Conservation (phyloP, 2,888 invertebrate genomes). For the Phymatocera aterrima region DNA sequence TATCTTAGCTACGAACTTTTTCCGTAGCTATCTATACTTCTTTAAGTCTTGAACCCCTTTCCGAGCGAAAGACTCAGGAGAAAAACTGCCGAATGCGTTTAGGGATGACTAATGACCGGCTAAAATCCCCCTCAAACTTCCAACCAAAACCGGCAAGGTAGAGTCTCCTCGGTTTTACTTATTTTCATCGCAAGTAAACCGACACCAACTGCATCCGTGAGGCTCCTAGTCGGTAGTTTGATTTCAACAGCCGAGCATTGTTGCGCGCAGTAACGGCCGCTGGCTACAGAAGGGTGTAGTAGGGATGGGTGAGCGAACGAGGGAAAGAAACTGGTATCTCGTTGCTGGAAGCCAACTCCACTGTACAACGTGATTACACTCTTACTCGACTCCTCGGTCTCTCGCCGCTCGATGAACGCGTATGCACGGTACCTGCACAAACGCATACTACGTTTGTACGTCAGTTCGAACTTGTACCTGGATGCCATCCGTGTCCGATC, state of each 20-base stretch:
- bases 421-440: not conserved
- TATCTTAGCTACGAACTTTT: slow-evolving; percentile 17
- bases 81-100: not conserved
- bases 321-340: slow-evolving; percentile 42
- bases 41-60: not conserved
- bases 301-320: slow-evolving; percentile 23
- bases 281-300: slow-evolving; percentile 5
- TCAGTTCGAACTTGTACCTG: not conserved
- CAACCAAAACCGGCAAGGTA: not conserved
- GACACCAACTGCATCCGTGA: not conserved
- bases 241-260: slow-evolving; percentile 37
- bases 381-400: slow-evolving; percentile 52
- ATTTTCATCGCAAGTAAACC: not conserved
- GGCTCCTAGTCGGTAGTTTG: slow-evolving; percentile 30
- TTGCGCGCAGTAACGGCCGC: slow-evolving; percentile 30
- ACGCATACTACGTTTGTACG: not conserved
- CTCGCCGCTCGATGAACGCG: slow-evolving; percentile 41
- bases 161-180: not conserved
- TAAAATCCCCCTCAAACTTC: not conserved
- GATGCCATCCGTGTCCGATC: not conserved
- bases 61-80: not conserved
- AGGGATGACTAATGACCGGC: not conserved
- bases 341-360: slow-evolving; percentile 38
- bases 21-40: not conserved
- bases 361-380: slow-evolving; percentile 54